Conservation (phyloP, 2,113 vertebrate genomes). For the Gadus chalcogrammus region DNA sequence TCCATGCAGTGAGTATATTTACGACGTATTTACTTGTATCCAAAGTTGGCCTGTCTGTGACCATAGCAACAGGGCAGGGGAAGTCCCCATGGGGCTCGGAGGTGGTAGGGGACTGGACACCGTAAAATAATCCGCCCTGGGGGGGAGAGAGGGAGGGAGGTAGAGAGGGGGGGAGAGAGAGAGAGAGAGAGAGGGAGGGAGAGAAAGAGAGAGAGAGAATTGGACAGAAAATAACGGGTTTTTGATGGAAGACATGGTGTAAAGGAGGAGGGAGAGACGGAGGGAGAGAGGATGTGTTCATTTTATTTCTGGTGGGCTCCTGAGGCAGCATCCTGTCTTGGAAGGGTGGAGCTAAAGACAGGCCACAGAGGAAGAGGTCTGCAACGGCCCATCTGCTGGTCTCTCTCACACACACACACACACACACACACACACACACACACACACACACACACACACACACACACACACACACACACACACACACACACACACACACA, state of each 20-base stretch:
- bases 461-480: too few relatives aligned
- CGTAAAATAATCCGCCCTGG: constrained; percentile 38
- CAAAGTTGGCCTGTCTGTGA: constrained; percentile 26
- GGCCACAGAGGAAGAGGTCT: constrained; percentile 85
- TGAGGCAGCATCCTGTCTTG: constrained; percentile 91
- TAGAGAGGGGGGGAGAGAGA: too few relatives aligned
- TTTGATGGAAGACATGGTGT: background rate
- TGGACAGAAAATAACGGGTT: too few relatives aligned
- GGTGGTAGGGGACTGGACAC: constrained; percentile 45
- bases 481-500: too few relatives aligned
- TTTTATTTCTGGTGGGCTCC: constrained; percentile 82
- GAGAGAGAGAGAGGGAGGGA: too few relatives aligned
- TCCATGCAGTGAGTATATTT: constrained; percentile 54
- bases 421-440: too few relatives aligned
- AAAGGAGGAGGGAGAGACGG: constrained; percentile 19
- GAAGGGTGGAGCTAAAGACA: constrained; percentile 83
- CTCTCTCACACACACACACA: constrained; percentile 7
- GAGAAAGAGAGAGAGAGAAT: too few relatives aligned
- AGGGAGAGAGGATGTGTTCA: constrained; percentile 65
- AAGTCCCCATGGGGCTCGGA: constrained; percentile 28
- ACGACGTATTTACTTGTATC: background rate
- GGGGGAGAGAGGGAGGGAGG: constrained; percentile 17
- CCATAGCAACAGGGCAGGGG: constrained; percentile 60
- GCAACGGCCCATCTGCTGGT: constrained; percentile 98
- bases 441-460: too few relatives aligned